Evolutionary conservation across 1,140 invertebrate genomes (phyloP).

Genomic region (Aradophagus sp.): DNA sequence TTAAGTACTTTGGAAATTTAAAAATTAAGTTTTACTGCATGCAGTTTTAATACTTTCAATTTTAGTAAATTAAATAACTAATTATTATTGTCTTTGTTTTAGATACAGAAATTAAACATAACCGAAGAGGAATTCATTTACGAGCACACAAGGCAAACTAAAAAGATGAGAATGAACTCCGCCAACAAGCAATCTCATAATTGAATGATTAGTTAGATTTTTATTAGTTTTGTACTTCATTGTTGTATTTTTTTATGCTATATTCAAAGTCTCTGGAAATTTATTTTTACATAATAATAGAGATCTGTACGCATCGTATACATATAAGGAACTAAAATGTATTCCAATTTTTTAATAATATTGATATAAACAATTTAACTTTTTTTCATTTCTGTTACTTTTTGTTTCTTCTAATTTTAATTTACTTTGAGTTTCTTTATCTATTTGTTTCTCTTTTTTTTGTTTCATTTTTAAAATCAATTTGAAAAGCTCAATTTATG

Average conservation of each 20-base stretch:
- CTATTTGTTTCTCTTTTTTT: no score
- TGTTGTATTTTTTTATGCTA: background rate
- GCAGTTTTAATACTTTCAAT: background rate
- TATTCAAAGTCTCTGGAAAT: background rate
- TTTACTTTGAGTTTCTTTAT: no score
- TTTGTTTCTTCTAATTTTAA: no score
- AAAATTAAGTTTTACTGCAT: no score
- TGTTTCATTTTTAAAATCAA: no score
- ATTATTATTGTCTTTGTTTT: slow-evolving; percentile 18
- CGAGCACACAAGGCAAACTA: slow-evolving; percentile 83
- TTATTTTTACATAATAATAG: no score
- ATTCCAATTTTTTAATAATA: no score
- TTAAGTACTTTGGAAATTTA: no score
- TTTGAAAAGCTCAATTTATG: no score
- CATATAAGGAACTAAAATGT: no score
- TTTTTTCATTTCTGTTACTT: no score
- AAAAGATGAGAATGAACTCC: slow-evolving; percentile 63
- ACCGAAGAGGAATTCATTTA: slow-evolving; percentile 89
- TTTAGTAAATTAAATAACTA: slow-evolving; percentile 13
- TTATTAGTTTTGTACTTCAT: background rate
- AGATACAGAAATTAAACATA: slow-evolving; percentile 80
- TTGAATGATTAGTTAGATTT: slow-evolving; percentile 43
- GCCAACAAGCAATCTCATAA: slow-evolving; percentile 40
- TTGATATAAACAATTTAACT: background rate
- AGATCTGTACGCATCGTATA: no score